A percentile compares a stretch with the other conserved stretches of the same genome.
Conservation (phyloP, 2,888 invertebrate species). For the Meiosimyza platycephala region DNA sequence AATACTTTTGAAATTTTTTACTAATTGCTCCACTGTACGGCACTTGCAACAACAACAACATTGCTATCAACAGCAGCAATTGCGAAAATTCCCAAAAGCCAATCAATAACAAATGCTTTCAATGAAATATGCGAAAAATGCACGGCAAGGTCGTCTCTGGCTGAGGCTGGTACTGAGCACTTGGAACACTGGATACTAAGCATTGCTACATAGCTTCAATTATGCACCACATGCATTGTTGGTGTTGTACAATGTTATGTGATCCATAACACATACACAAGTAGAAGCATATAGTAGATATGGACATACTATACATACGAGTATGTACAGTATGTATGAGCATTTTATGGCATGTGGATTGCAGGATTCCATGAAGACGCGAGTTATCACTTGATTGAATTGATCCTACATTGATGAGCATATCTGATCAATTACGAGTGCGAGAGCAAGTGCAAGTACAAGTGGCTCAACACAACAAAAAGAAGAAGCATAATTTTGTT, state of each 20-base stretch:
- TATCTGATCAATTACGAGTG: slow-evolving; percentile 56
- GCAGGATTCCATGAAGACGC: neutral
- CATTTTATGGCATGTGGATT: neutral
- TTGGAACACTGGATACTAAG: neutral
- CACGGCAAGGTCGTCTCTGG: slow-evolving; percentile 58
- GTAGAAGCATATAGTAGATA: too few species aligned
- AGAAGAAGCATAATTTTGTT: slow-evolving; percentile 14
- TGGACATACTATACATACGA: too few species aligned
- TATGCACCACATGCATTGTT: too few species aligned
- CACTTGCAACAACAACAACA: slow-evolving; percentile 42
- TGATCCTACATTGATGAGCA: slow-evolving; percentile 42
- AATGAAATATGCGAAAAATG: slow-evolving; percentile 61
- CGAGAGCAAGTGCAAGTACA: slow-evolving; percentile 38
- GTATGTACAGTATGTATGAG: too few species aligned
- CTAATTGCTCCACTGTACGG: neutral
- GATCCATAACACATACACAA: too few species aligned
- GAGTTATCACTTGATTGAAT: slow-evolving; percentile 22
- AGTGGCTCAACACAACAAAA: slow-evolving; percentile 37
- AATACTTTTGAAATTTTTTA: too few species aligned
- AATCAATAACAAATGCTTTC: slow-evolving; percentile 39
- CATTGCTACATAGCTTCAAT: neutral
- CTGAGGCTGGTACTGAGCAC: slow-evolving; percentile 46
- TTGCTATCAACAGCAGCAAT: neutral
- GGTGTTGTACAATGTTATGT: too few species aligned
- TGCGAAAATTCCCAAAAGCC: slow-evolving; percentile 23